These are phyloP conservation scores for Sylvia borin DNA, from an alignment of 2,797 vertebrate species.

Conservation along the genomic window DNA sequence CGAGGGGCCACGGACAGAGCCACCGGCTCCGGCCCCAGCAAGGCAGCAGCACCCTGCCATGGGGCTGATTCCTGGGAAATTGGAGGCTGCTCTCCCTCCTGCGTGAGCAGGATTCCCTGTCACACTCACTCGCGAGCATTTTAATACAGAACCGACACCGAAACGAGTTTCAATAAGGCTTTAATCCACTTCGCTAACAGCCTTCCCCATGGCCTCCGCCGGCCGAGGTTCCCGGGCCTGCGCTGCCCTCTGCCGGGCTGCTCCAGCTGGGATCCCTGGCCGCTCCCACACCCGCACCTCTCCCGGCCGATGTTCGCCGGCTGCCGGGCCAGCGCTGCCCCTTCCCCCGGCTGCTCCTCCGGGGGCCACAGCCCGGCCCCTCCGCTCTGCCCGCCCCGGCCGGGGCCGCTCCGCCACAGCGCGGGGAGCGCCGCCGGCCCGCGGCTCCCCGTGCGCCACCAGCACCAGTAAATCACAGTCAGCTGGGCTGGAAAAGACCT, in stretches of 20 bases:
- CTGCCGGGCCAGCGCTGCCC: not conserved
- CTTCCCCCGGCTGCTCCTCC: not conserved
- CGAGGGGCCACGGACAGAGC: not conserved
- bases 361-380: not conserved
- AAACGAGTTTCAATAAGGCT: not conserved
- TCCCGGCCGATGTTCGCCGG: rapidly evolving
- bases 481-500: rapidly evolving
- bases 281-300: not conserved
- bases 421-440: rapidly evolving
- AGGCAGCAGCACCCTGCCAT: not conserved
- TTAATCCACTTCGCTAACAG: not conserved
- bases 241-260: constrained; percentile 22
- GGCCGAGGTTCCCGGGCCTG: not conserved
- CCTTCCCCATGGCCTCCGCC: rapidly evolving
- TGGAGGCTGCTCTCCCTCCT: not conserved
- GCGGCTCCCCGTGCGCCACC: not conserved
- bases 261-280: not conserved
- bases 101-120: rapidly evolving
- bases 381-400: not conserved
- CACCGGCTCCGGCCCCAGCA: rapidly evolving
- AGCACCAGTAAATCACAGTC: not conserved
- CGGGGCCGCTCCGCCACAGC: rapidly evolving
- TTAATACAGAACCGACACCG: not conserved
- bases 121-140: rapidly evolving
- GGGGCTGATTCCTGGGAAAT: too few relatives aligned